Percentiles rank a stretch among this genome's conserved stretches.
phyloP scores from a whole-genome alignment of 2,113 vertebrate species.

The Bubalus kerabau region DNA sequence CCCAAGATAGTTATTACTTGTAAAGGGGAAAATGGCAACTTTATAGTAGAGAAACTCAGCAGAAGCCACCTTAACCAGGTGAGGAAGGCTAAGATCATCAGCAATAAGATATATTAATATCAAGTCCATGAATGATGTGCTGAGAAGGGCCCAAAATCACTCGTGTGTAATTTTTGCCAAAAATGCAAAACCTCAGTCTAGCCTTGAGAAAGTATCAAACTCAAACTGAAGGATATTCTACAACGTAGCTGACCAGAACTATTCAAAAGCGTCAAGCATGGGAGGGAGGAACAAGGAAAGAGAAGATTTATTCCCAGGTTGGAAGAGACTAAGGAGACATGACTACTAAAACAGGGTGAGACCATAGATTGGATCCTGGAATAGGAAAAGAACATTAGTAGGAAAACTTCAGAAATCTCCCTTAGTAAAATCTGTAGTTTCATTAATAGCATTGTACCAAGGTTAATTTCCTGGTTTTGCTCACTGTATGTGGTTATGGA shows the following conservation, averaged over 20 bases:
- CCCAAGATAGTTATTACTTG: not conserved
- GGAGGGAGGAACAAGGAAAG: not conserved
- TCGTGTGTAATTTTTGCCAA: not conserved
- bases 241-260: not conserved
- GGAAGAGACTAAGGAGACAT: not conserved
- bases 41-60: not conserved
- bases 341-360: not conserved
- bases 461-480: not conserved
- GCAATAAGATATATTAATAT: not conserved
- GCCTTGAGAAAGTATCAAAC: not conserved
- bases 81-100: not conserved
- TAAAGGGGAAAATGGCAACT: not conserved
- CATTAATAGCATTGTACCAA: not conserved
- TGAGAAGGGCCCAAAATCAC: not conserved
- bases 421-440: not conserved
- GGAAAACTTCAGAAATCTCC: not conserved
- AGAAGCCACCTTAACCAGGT: not conserved
- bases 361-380: not conserved
- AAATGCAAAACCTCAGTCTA: not conserved
- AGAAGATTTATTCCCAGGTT: not conserved
- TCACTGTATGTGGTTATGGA: not conserved
- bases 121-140: not conserved
- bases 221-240: not conserved
- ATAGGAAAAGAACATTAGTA: not conserved
- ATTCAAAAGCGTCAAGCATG: not conserved